Percentiles rank a stretch among this genome's conserved stretches.
Conservation (phyloP, 2,888 invertebrate genomes). For the Campoplex nolae region DNA sequence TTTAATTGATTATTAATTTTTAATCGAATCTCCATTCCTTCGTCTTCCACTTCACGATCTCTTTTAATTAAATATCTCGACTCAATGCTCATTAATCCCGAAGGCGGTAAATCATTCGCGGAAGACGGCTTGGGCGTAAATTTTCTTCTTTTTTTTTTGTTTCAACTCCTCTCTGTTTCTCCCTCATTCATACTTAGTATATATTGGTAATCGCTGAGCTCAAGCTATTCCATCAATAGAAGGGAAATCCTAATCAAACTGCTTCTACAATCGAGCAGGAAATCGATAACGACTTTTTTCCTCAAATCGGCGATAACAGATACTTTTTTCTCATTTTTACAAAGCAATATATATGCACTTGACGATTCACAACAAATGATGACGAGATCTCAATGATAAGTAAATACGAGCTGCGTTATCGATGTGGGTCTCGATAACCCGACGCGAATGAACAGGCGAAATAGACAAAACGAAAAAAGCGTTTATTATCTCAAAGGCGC, state of each 20-base stretch:
- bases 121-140: slow-evolving; percentile 34
- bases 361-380: slow-evolving; percentile 23
- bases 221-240: slow-evolving; percentile 32
- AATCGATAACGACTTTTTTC: slow-evolving; percentile 57
- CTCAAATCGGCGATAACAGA: background rate
- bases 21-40: slow-evolving; percentile 41
- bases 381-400: slow-evolving; percentile 36
- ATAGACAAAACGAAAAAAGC: slow-evolving; percentile 7
- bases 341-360: slow-evolving; percentile 17
- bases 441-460: background rate
- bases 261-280: slow-evolving; percentile 38
- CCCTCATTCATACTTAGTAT: slow-evolving; percentile 3
- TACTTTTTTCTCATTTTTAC: slow-evolving; percentile 15
- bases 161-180: slow-evolving; percentile 1
- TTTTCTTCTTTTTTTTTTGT: slow-evolving; percentile 29
- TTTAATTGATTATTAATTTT: slow-evolving; percentile 49
- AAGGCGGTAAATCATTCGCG: slow-evolving; percentile 50
- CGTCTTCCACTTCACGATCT: background rate
- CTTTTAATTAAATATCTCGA: slow-evolving; percentile 58
- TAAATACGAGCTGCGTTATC: slow-evolving; percentile 66
- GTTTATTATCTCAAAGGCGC: slow-evolving; percentile 44
- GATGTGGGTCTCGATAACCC: slow-evolving; percentile 71
- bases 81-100: slow-evolving; percentile 57
- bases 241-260: slow-evolving; percentile 51
- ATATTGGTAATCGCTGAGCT: slow-evolving; percentile 43